Evolutionary conservation across 2,888 invertebrate genomes (phyloP).

Genomic region (Amphipyra berbera): DNA sequence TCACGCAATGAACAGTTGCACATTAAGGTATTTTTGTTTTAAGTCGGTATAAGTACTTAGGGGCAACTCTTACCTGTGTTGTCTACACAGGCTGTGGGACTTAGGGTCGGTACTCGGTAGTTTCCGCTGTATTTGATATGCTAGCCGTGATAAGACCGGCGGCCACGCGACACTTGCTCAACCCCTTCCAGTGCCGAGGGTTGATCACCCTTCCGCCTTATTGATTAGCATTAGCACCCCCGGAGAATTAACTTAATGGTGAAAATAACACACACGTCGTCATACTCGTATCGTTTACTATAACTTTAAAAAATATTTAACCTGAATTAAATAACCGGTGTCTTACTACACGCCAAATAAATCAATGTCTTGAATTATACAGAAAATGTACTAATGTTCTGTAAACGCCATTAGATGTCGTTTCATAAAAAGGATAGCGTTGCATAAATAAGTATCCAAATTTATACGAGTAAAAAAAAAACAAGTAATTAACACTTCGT

Average conservation of each 20-base stretch:
- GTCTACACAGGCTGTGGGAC: constrained; percentile 62
- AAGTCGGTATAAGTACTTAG: constrained; percentile 17
- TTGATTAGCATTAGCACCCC: constrained; percentile 87
- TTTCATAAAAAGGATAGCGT: too few species aligned
- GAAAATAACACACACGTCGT: constrained; percentile 71
- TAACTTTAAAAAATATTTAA: background rate
- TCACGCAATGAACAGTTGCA: constrained; percentile 25
- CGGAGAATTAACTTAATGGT: constrained; percentile 75
- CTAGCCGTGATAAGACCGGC: constrained; percentile 82
- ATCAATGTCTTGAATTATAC: too few species aligned
- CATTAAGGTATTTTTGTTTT: constrained; percentile 31
- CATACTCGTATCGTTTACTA: constrained; percentile 11
- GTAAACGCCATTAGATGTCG: too few species aligned
- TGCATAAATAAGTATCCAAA: too few species aligned
- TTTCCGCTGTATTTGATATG: constrained; percentile 86
- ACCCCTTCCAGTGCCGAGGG: constrained; percentile 84
- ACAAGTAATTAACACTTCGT: too few species aligned
- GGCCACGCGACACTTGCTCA: constrained; percentile 86
- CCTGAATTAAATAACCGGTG: background rate
- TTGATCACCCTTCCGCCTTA: constrained; percentile 87
- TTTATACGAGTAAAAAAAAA: too few species aligned
- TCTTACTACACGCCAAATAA: background rate
- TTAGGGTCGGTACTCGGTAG: constrained; percentile 74
- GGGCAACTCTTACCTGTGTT: constrained; percentile 48
- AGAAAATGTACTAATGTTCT: background rate